Conservation (phyloP, 2,113 vertebrate species). For the Apodemus sylvaticus region DNA sequence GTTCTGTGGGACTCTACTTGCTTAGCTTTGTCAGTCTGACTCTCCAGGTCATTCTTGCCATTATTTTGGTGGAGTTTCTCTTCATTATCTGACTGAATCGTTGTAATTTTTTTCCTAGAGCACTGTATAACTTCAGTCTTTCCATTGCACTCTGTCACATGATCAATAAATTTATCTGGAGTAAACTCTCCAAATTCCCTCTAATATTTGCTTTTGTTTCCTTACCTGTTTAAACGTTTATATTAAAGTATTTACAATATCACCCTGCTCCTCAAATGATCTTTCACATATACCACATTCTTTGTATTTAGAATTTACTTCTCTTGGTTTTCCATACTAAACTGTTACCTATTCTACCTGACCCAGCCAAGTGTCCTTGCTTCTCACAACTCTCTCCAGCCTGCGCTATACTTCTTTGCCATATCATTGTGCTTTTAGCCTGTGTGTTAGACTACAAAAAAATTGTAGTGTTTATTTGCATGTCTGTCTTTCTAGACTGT, state of each 20-base stretch:
- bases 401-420: background rate
- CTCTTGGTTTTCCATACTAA: background rate
- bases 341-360: background rate
- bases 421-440: background rate
- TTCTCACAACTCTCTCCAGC: background rate
- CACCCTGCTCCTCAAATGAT: background rate
- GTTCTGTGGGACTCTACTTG: background rate
- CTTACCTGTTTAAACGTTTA: background rate
- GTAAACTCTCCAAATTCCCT: background rate
- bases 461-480: background rate
- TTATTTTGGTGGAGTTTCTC: background rate
- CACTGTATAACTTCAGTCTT: background rate
- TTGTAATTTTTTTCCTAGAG: background rate
- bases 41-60: background rate
- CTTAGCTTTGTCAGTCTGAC: background rate
- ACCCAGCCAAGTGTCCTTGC: background rate
- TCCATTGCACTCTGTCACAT: background rate
- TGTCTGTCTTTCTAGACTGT: background rate
- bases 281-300: background rate
- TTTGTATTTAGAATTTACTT: background rate
- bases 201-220: background rate
- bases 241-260: background rate
- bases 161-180: background rate
- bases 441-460: background rate
- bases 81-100: background rate